A percentile compares a stretch with the other conserved stretches of the same genome.
Evolutionary conservation across 1,140 invertebrate species (phyloP).

Genomic region (Heliconius nattereri): DNA sequence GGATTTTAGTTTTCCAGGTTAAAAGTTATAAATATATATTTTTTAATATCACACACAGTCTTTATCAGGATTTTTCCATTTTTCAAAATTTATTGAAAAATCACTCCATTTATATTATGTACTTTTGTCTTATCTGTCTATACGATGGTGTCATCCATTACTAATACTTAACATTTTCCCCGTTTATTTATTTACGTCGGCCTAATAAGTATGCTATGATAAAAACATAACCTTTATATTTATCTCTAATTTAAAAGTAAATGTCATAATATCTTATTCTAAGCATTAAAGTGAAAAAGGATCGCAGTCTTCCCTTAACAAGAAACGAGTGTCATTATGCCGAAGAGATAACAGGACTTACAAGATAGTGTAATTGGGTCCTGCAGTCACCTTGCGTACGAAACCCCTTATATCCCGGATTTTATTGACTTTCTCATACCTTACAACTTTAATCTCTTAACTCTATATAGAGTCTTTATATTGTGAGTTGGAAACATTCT

Average conservation of each 20-base stretch:
- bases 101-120: too few species aligned
- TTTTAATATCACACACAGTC: too few species aligned
- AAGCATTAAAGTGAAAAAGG: slow-evolving; percentile 1
- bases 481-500: slow-evolving; percentile 15
- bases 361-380: slow-evolving; percentile 41
- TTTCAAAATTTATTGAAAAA: too few species aligned
- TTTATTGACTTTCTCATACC: slow-evolving; percentile 12
- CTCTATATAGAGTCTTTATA: slow-evolving; percentile 3
- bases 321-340: slow-evolving; percentile 30
- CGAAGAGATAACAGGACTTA: slow-evolving; percentile 39
- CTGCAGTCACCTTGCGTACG: slow-evolving; percentile 19
- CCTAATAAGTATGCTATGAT: too few species aligned
- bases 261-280: neutral
- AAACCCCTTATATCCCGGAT: slow-evolving; percentile 6
- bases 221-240: too few species aligned
- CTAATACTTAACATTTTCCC: too few species aligned
- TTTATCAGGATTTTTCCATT: too few species aligned
- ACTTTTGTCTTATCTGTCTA: too few species aligned
- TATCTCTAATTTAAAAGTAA: neutral
- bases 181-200: too few species aligned
- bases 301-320: slow-evolving; percentile 17
- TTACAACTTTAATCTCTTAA: slow-evolving; percentile 18
- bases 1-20: neutral
- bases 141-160: too few species aligned
- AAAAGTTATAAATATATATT: neutral